A percentile compares a stretch with the other conserved stretches of the same genome.
These are phyloP conservation scores for Chymomyza procnemis DNA, from an alignment of 2,888 invertebrate species.

Conservation along the genomic window DNA sequence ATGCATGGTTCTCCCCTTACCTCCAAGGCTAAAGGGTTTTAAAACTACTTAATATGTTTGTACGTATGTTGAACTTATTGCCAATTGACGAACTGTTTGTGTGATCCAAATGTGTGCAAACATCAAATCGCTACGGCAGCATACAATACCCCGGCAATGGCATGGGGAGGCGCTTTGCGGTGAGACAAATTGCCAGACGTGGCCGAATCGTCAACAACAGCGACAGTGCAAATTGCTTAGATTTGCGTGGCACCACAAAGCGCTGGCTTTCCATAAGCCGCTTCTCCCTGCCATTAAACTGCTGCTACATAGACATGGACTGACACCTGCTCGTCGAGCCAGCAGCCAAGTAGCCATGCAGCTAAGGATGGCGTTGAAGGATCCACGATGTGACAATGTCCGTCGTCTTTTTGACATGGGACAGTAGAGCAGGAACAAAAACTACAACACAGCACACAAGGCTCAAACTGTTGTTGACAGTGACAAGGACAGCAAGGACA, in stretches of 20 bases:
- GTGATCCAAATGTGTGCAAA: neutral
- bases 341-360: constrained; percentile 20
- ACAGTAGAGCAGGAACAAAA: constrained; percentile 38
- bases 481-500: constrained; percentile 49
- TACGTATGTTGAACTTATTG: neutral
- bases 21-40: neutral
- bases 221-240: constrained; percentile 66
- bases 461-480: constrained; percentile 73
- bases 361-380: constrained; percentile 68
- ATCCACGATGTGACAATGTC: constrained; percentile 79
- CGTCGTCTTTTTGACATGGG: constrained; percentile 57
- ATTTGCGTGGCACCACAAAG: constrained; percentile 64
- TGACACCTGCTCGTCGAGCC: constrained; percentile 10
- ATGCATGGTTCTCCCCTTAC: too few species aligned
- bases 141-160: constrained; percentile 19
- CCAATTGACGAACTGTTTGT: neutral
- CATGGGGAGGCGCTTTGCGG: constrained; percentile 45
- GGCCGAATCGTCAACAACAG: constrained; percentile 40
- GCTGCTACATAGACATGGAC: neutral
- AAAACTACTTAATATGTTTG: neutral
- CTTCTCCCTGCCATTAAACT: neutral
- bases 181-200: constrained; percentile 46
- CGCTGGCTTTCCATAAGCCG: neutral
- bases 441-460: constrained; percentile 43
- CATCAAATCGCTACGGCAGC: neutral